Evolutionary conservation across 2,888 invertebrate genomes (phyloP), one percentile per base, ranked within the genome.

Genomic region (Zootermopsis nevadensis): DNA sequence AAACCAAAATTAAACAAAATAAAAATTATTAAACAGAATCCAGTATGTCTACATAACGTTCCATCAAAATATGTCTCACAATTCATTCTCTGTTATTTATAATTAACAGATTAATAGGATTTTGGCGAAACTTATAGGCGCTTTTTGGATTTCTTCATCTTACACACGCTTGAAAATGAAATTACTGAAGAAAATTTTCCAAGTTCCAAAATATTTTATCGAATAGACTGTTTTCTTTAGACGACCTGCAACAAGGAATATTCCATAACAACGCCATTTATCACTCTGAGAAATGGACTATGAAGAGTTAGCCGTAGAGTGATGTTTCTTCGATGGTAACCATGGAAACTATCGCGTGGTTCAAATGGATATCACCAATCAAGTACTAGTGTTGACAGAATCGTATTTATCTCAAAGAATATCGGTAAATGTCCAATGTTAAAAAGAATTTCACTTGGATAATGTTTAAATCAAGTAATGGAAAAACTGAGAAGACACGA

Each of bases 321-420:
- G 69, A 33, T 69, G 74, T 74, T 74, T 74, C 38, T 38, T 74
- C 35, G 22, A 6, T 35, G 74, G 74, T 74, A 33, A 35, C 38
- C 74, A 38, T 74, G 38, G 74, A 19, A 74, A 74, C 74, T 24
- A 42, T 74, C n/a, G 74, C 74, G 42, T 74, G 74, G 33, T 38
- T 74, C 74, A 74, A 74, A 74, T 74, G 74, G 74, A 74, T 74
- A 38, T 35, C 74, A 74, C 74, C 74, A 74, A 74, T 74, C 74
- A 74, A 74, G 74, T 74, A 74, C 42, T 42, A 38, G 33, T 74
- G 74, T 38, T 74, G 74, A 38, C 74, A 38, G 74, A 38, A 6
- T 74, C 74, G n/a, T 74, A 74, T 74, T 38, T 74, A 74, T 74
- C 74, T 74, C 35, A n/a, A n/a, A 8, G 35, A 74, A 74, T 74